Evolutionary conservation across 2,888 invertebrate species (phyloP), one percentile per base, ranked within the genome.

Genomic region (Lottia gigantea): DNA sequence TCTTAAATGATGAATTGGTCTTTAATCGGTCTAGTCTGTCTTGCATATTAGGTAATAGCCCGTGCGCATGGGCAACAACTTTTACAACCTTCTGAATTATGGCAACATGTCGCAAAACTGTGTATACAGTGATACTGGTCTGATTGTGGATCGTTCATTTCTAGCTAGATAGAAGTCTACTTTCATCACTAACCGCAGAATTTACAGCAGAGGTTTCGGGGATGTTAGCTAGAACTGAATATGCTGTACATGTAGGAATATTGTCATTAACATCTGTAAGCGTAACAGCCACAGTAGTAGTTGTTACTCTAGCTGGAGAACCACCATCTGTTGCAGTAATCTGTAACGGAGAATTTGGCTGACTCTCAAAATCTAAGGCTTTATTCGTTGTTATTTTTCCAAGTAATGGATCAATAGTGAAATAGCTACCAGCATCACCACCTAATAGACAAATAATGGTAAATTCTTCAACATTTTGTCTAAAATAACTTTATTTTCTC

Each of bases 171-270:
- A 40, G 11, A 8, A 40, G 40, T 40, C 40, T 40, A 31, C 31
- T 3, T 2, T 31, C 31, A 40, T 40, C 40, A 23, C 55, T 23
- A 19, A 55, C 55, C 14, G 55, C 93, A 70, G 94, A 93, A 72
- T 96, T 95, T 2, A 92, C 89, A 0, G 95, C 95, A 14, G 96
- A 92, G 87, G 96, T 96, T 89, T 97, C 97, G 11, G 95, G 92
- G n/a, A 95, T 92, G 83, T 94, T 94, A 47, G 95, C 95, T 15
- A 74, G 73, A 67, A 85, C 85, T 4, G 80, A 73, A n/a, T 77
- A 73, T 86, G 94, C 90, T 45, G 93, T 93, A 87, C 97, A 97
- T 94, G 94, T 88, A 95, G 83, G 82, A 0, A 67, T 61, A 65
- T 81, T 76, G 63, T 82, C 97, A 89, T 97, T 97, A 64, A 95